Conservation (phyloP, 2,797 vertebrate species). For the Anabas testudineus region DNA sequence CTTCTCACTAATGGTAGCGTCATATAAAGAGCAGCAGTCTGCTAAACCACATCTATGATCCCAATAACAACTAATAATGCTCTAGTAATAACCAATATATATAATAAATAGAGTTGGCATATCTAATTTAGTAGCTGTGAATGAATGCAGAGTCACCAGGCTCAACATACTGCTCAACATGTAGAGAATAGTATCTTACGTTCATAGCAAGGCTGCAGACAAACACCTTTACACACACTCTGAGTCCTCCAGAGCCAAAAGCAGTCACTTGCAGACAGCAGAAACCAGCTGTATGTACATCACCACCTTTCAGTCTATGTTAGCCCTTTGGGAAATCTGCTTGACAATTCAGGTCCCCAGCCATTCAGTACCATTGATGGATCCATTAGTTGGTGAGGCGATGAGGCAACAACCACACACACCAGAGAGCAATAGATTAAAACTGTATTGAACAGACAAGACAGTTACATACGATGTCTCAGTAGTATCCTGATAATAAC, state of each 20-base stretch:
- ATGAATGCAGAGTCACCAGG: too few relatives aligned
- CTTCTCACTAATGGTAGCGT: too few relatives aligned
- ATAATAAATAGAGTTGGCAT: too few relatives aligned
- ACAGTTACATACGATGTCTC: slow-evolving; percentile 15
- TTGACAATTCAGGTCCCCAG: slow-evolving; percentile 34
- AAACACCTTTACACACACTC: neutral
- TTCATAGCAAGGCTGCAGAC: neutral
- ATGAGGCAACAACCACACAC: slow-evolving; percentile 27
- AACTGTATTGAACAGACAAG: slow-evolving; percentile 15
- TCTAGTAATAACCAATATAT: too few relatives aligned
- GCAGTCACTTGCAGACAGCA: slow-evolving; percentile 14
- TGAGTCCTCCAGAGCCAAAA: slow-evolving; percentile 24
- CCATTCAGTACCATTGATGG: slow-evolving; percentile 42
- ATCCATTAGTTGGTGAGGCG: slow-evolving; percentile 43
- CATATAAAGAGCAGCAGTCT: too few relatives aligned
- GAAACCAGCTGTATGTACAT: slow-evolving; percentile 16
- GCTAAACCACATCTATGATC: too few relatives aligned
- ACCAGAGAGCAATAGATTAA: slow-evolving; percentile 29
- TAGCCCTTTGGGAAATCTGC: slow-evolving; percentile 53
- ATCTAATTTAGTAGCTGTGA: too few relatives aligned
- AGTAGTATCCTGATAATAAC: slow-evolving; percentile 21
- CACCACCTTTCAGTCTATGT: slow-evolving; percentile 35
- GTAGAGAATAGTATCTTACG: neutral
- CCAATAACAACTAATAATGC: too few relatives aligned
- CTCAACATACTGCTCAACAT: too few relatives aligned